Percentiles rank a stretch among this genome's conserved stretches.
phyloP scores from a whole-genome alignment of 2,113 vertebrate species.

The Condylura cristata region DNA sequence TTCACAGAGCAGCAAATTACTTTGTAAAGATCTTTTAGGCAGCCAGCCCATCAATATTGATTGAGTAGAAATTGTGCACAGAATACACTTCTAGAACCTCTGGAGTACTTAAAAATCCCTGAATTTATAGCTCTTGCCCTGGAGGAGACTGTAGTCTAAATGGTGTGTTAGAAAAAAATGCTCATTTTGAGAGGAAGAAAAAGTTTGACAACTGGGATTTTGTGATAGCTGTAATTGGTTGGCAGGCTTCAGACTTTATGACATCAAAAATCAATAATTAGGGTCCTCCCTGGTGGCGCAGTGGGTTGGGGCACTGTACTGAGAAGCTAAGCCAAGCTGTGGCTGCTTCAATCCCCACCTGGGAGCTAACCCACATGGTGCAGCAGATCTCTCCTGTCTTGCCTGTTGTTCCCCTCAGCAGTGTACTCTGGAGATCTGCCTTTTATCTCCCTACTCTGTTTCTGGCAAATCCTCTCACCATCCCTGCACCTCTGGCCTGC shows the following conservation, averaged over 20 bases:
- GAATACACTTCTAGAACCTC: slow-evolving; percentile 6
- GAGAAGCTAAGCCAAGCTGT: too few relatives aligned
- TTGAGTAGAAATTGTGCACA: not conserved
- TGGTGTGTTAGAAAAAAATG: not conserved
- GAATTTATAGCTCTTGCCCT: not conserved
- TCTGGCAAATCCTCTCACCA: too few relatives aligned
- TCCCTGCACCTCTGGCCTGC: too few relatives aligned
- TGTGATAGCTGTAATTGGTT: not conserved
- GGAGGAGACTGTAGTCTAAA: not conserved
- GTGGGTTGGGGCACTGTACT: too few relatives aligned
- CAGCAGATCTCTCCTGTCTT: too few relatives aligned
- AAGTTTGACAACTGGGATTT: not conserved
- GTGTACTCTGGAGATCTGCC: too few relatives aligned
- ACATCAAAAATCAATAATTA: not conserved
- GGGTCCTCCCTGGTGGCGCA: too few relatives aligned
- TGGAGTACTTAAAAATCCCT: not conserved
- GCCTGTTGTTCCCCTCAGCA: too few relatives aligned
- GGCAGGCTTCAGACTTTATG: not conserved
- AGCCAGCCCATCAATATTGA: not conserved
- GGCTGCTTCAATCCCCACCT: too few relatives aligned
- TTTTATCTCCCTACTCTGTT: too few relatives aligned
- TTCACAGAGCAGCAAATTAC: slow-evolving; percentile 27
- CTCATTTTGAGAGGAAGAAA: not conserved
- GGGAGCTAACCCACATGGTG: too few relatives aligned
- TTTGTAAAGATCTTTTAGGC: not conserved